phyloP scores from a whole-genome alignment of 2,888 invertebrate genomes.

The Drosophila villosipedis region DNA sequence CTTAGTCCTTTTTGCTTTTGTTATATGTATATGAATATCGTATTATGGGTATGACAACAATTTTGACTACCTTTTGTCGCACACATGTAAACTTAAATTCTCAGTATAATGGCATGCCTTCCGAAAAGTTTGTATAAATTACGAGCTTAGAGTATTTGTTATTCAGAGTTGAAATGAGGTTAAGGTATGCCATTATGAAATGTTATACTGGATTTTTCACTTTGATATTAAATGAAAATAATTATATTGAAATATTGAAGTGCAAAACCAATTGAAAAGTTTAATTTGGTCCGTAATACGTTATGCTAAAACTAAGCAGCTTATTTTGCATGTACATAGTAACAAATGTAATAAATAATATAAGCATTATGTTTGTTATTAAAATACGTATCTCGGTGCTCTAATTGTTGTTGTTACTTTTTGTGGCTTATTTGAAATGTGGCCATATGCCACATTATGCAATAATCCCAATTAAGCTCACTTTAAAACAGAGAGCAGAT shows the following conservation, averaged over 20 bases:
- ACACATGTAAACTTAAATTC: constrained; percentile 37
- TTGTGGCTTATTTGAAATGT: constrained; percentile 40
- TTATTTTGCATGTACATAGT: constrained; percentile 25
- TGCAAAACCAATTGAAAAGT: not conserved
- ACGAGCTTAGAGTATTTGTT: not conserved
- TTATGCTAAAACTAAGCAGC: constrained; percentile 41
- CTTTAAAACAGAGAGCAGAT: constrained; percentile 54
- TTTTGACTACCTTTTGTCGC: constrained; percentile 28
- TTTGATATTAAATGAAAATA: not conserved
- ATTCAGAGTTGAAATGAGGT: not conserved
- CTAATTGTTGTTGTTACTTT: constrained; percentile 4
- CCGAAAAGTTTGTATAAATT: constrained; percentile 11
- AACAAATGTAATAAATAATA: constrained; percentile 8
- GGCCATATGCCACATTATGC: constrained; percentile 58
- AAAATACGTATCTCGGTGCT: not conserved
- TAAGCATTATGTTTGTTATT: constrained; percentile 2
- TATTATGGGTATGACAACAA: constrained; percentile 59
- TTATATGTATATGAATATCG: constrained; percentile 52
- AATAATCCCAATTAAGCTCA: constrained; percentile 71
- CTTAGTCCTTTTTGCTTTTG: constrained; percentile 59
- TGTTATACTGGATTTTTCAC: not conserved
- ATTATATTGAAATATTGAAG: not conserved
- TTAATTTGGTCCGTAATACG: constrained; percentile 11
- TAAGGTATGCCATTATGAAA: not conserved
- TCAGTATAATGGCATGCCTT: constrained; percentile 41